Percentiles rank a stretch among this genome's conserved stretches.
Evolutionary conservation across 1,140 invertebrate species (phyloP).

Genomic region (Magallana gigas): DNA sequence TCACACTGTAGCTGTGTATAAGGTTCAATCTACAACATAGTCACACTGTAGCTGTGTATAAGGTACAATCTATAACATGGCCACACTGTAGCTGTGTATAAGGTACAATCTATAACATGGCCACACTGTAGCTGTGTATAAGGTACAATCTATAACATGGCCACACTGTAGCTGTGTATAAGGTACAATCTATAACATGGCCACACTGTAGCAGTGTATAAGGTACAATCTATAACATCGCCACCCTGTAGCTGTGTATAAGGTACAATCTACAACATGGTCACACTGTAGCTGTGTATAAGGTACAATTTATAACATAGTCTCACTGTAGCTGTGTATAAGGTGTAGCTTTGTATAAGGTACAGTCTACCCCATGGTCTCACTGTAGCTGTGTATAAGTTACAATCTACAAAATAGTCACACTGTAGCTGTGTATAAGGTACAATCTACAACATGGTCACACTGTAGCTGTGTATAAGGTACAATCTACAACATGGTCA

Average conservation of each 20-base stretch:
- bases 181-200: neutral
- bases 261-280: neutral
- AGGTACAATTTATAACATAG: neutral
- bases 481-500: neutral
- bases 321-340: neutral
- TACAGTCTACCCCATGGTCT: neutral
- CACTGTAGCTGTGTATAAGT: neutral
- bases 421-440: conserved; percentile 3
- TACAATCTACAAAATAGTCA: neutral
- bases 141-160: neutral
- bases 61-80: neutral
- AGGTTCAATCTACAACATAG: conserved; percentile 58
- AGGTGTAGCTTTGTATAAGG: neutral
- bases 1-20: conserved; percentile 58
- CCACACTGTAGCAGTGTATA: neutral
- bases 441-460: neutral
- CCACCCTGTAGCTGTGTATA: neutral
- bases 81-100: neutral
- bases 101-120: neutral
- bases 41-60: neutral
- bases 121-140: neutral
- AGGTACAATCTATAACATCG: neutral
- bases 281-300: neutral
- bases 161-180: neutral
- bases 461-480: neutral